Evolutionary conservation across 1,140 invertebrate genomes (phyloP).

Genomic region (Helicorthomorpha holstii): DNA sequence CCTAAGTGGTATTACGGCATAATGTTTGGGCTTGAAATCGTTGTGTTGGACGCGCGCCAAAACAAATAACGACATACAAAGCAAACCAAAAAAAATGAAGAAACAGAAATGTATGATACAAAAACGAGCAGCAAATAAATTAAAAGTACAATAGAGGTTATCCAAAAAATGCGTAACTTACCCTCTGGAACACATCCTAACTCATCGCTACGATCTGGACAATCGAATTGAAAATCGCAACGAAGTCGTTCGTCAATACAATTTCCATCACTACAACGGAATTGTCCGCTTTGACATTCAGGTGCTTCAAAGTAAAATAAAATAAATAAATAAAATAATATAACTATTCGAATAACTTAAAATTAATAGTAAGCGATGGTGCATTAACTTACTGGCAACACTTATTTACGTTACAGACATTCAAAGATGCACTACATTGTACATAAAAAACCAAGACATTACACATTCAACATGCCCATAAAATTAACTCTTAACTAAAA

Average conservation of each 20-base stretch:
- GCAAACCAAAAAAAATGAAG: not conserved
- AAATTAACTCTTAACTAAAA: too few species aligned
- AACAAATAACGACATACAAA: not conserved
- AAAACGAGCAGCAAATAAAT: too few species aligned
- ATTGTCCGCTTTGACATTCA: constrained; percentile 11
- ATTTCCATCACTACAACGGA: constrained; percentile 12
- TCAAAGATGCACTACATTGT: too few species aligned
- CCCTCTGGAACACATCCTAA: constrained; percentile 24
- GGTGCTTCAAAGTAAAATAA: constrained; percentile 2
- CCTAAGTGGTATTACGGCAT: too few species aligned
- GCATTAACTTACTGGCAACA: not conserved
- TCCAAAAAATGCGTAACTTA: too few species aligned
- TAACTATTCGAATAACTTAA: not conserved
- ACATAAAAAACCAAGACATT: too few species aligned
- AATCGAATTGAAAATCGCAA: constrained; percentile 33
- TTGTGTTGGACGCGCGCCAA: not conserved
- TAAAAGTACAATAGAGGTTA: too few species aligned
- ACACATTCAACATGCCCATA: too few species aligned
- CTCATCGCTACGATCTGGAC: constrained; percentile 37
- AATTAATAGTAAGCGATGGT: not conserved
- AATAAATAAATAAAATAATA: not conserved
- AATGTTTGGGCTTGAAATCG: too few species aligned
- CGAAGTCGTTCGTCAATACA: constrained; percentile 11
- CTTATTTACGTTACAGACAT: not conserved
- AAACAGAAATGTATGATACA: not conserved